Evolutionary conservation across 2,888 invertebrate genomes (phyloP).

Genomic region (Sarcophaga subvicina): DNA sequence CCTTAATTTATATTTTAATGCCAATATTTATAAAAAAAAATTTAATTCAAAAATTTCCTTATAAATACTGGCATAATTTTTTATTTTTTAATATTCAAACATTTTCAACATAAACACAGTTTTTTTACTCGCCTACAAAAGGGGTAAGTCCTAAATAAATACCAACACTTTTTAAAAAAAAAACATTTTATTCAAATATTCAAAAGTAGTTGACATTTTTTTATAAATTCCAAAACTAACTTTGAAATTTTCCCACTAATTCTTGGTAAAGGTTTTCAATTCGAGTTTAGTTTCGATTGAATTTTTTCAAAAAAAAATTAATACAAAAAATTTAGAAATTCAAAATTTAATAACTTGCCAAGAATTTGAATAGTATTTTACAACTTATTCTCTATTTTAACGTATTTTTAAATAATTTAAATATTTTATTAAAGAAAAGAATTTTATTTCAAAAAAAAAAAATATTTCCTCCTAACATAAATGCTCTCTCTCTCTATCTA

Average conservation of each 20-base stretch:
- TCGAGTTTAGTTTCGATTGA: constrained; percentile 5
- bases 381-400: neutral
- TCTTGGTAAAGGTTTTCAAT: constrained; percentile 57
- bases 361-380: constrained; percentile 69
- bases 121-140: constrained; percentile 50
- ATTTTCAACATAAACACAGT: constrained; percentile 60
- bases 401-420: constrained; percentile 7
- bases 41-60: constrained; percentile 7
- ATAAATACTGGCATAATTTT: neutral
- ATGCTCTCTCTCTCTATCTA: neutral
- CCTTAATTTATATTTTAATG: neutral
- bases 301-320: neutral
- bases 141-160: constrained; percentile 59
- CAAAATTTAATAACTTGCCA: constrained; percentile 70
- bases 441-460: neutral
- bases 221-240: constrained; percentile 22
- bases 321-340: neutral
- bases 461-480: constrained; percentile 7
- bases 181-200: constrained; percentile 14
- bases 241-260: constrained; percentile 37
- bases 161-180: constrained; percentile 21
- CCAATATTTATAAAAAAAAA: constrained; percentile 1
- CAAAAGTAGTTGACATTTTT: constrained; percentile 57
- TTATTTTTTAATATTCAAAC: constrained; percentile 42
- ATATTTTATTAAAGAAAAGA: neutral